Evolutionary conservation across 2,888 invertebrate genomes (phyloP), one percentile per base, ranked within the genome.

Genomic region (Caenorhabditis sinica): DNA sequence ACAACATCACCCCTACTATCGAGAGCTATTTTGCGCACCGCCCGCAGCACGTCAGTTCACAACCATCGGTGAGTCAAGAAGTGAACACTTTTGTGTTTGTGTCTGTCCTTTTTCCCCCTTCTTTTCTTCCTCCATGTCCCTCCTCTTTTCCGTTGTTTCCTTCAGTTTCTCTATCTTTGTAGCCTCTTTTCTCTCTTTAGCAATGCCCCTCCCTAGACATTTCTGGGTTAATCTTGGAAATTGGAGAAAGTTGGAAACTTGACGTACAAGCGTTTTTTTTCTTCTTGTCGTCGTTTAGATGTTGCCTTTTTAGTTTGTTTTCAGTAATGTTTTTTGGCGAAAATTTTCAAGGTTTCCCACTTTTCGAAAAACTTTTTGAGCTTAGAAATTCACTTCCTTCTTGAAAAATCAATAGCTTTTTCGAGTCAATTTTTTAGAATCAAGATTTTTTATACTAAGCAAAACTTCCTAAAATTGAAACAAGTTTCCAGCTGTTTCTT

Each of bases 1-100:
- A 40, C 40, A 40, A 65, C 58, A 66, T 23, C 56, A 49, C 66
- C 25, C 77, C 77, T 17, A 20, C 45, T 15, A 43, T 58, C 56
- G 63, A 53, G 79, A 79, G 79, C 79, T 65, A 79, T 63, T 77
- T 77, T 51, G 71, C 77, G 61, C 77, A 77, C 56, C 36, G 71
- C 6, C 72, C 79, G 17, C 79, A 79, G 25, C 63, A 71, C 65
- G 79, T 72, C 65, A 63, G 56, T 45, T 63, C 63, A 30, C 71
- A 63, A 36, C 60, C 77, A 11, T 71, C 79, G 69, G 79, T 79
- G 25, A 63, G 79, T 79, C 43, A 33, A 43, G 20, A n/a, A 49
- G 20, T 17, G 23, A 20, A 20, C 61, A 61, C 23, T 61, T 36
- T 15, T 28, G 40, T 40, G 40, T 40, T 40, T 40, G 11, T 40